Evolutionary conservation across 1,140 invertebrate genomes (phyloP).

Genomic region (Halesus radiatus): DNA sequence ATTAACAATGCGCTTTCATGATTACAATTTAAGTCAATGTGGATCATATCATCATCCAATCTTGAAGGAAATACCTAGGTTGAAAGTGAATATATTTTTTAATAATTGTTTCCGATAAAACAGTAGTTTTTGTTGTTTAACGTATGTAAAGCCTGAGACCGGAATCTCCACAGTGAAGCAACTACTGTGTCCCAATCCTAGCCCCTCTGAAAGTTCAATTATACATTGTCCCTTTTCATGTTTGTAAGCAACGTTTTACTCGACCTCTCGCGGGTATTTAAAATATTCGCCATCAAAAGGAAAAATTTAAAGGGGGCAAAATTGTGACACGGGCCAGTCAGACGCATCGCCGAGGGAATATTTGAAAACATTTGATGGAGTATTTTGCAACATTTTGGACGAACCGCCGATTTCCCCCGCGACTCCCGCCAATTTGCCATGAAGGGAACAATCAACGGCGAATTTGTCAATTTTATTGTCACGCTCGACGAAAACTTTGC

Average conservation of each 20-base stretch:
- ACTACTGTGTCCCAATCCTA: too few species aligned
- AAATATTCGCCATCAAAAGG: conserved; percentile 1
- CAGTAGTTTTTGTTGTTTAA: too few species aligned
- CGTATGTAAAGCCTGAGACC: too few species aligned
- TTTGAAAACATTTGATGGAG: conserved; percentile 40
- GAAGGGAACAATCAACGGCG: conserved; percentile 56
- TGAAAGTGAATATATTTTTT: too few species aligned
- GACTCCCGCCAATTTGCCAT: conserved; percentile 51
- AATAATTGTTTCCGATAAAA: too few species aligned
- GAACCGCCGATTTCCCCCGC: conserved; percentile 52
- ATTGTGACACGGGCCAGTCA: conserved; percentile 36
- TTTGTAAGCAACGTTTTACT: not conserved
- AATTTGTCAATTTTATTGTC: conserved; percentile 56
- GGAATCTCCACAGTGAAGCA: too few species aligned
- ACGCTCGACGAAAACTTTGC: conserved; percentile 30
- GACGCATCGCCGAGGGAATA: conserved; percentile 27
- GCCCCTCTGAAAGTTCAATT: too few species aligned
- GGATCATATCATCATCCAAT: too few species aligned
- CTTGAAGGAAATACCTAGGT: too few species aligned
- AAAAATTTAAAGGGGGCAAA: conserved; percentile 23
- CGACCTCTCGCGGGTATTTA: not conserved
- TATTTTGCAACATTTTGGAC: conserved; percentile 48
- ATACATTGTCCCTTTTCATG: too few species aligned
- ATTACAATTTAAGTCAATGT: too few species aligned
- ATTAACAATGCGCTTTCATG: too few species aligned